Conservation (phyloP, 2,797 vertebrate species). For the Sebastes cheni region DNA sequence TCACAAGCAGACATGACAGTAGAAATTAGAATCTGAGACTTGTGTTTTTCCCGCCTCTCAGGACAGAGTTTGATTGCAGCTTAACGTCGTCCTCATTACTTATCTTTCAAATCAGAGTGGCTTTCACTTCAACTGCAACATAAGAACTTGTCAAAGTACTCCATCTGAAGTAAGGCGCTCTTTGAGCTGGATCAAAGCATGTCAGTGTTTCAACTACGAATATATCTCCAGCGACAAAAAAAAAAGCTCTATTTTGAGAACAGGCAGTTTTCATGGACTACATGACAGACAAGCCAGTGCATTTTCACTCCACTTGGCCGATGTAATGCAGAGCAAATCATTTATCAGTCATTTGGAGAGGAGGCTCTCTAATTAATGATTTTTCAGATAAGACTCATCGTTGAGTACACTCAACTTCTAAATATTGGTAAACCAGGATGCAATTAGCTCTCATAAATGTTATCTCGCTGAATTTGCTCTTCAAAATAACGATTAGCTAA, state of each 20-base stretch:
- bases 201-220: slow-evolving; percentile 32
- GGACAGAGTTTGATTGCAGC: background rate
- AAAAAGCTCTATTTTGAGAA: slow-evolving; percentile 44
- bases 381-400: slow-evolving; percentile 11
- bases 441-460: background rate
- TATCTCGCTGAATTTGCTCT: slow-evolving; percentile 1
- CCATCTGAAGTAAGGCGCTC: slow-evolving; percentile 20
- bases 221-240: slow-evolving; percentile 39
- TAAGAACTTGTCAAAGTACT: slow-evolving; percentile 42
- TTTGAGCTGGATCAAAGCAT: slow-evolving; percentile 53
- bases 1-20: background rate
- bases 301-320: background rate
- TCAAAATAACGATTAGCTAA: background rate
- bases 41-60: background rate
- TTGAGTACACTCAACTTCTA: background rate
- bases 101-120: slow-evolving; percentile 26
- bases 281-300: background rate
- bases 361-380: slow-evolving; percentile 16
- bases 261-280: slow-evolving; percentile 5
- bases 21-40: background rate
- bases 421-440: slow-evolving; percentile 11
- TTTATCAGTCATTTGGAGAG: slow-evolving; percentile 4
- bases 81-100: slow-evolving; percentile 29
- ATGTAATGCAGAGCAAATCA: background rate
- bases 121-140: slow-evolving; percentile 22